Base-by-base conservation (phyloP, 2,797 vertebrate genomes). In the Cygnus olor region DNA sequence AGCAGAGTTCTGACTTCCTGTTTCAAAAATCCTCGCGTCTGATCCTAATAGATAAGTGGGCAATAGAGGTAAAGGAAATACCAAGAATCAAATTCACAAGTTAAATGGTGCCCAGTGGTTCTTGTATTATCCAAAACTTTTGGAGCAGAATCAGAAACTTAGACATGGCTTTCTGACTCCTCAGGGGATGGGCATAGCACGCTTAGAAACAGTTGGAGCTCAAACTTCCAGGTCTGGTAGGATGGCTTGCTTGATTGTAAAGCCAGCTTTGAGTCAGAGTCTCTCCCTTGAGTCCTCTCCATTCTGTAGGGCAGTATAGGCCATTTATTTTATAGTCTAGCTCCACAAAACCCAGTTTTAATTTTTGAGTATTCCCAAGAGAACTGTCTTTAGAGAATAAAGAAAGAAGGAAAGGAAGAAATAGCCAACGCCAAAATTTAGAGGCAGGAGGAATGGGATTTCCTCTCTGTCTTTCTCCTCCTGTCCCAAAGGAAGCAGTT, bases 401-500 rank as follows among this genome's bases (percentile, higher is more conserved):
- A 72, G 38, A 64, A 69, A 53, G 25, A 71, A 80, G 73, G 40
- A 58, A 76, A 82, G 53, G 58, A 90, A 76, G 21, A 92, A 89
- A 66, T 2, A 88, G 10, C 42, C 40, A 61, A 82, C 60, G 83
- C 63, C 85, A 93, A 92, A 93, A 76, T 58, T 66, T 56, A 81
- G 94, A 68, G 42, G 61, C 42, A 65, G 27, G 38, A 93, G 78
- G 44, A 85, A 70, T 82, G 80, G 74, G 93, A 94, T 95, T 96
- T 96, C 80, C 86, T 94, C 77, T 91, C 56, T 92, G 80, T 44
- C 47, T 87, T n/a, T 86, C 78, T 95, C 47, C 36, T 84, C 5
- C 73, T 81, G 70, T 78, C 80, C 85, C 68, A 91, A 82, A 97
- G 83, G 88, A 96, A 88, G 64, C 28, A 88, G 68, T 87, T 93